These are phyloP conservation scores for Callinectes sapidus DNA, from an alignment of 2,888 invertebrate genomes.

Conservation along the genomic window DNA sequence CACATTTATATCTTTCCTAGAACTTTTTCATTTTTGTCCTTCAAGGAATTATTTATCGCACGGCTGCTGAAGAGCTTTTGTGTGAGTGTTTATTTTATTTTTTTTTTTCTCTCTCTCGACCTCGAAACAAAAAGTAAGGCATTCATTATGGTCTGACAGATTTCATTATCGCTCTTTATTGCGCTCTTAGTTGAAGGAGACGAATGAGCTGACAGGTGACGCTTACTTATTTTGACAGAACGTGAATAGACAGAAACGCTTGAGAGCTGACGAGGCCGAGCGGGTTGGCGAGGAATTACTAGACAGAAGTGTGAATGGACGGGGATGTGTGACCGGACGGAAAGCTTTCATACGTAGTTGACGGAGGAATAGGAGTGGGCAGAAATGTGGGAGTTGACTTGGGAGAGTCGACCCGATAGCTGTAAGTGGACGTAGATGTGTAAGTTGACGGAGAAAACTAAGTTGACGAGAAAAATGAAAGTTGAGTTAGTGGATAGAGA, in stretches of 20 bases:
- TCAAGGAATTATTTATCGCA: background rate
- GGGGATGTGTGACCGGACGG: background rate
- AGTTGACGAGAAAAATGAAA: background rate
- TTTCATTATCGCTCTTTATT: background rate
- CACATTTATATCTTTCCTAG: background rate
- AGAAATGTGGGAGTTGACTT: background rate
- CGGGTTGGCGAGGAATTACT: background rate
- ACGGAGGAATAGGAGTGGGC: background rate
- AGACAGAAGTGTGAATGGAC: background rate
- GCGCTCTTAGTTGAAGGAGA: background rate
- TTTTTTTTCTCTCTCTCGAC: background rate
- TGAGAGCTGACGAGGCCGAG: background rate
- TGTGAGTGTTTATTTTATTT: too few relatives aligned
- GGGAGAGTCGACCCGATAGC: background rate
- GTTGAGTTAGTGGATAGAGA: background rate
- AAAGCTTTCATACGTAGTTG: background rate
- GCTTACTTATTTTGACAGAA: background rate
- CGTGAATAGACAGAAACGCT: background rate
- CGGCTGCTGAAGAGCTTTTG: background rate
- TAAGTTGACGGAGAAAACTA: background rate
- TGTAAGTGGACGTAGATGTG: background rate
- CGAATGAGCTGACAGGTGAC: background rate
- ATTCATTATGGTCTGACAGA: background rate
- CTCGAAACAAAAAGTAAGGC: background rate
- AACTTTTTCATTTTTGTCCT: background rate